Evolutionary conservation across 2,888 invertebrate genomes (phyloP).

Genomic region (Drosophila eohydei): DNA sequence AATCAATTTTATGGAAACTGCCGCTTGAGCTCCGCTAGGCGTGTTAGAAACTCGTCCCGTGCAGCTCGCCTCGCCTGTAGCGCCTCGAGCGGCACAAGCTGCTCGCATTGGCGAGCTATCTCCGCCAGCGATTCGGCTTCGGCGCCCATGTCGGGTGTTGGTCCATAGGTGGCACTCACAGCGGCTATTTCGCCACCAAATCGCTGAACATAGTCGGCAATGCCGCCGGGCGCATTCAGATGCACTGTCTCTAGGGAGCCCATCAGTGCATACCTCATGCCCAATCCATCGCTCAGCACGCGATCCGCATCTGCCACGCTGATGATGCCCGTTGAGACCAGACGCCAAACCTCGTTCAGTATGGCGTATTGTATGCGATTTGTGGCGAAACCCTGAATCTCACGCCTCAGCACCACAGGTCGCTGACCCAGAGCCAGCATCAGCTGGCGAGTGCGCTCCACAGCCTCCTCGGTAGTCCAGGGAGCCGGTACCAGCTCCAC

Average conservation of each 20-base stretch:
- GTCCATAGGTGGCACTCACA: conserved; percentile 90
- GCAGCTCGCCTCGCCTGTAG: conserved; percentile 90
- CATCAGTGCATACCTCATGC: conserved; percentile 97
- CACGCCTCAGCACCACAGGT: conserved; percentile 93
- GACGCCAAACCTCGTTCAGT: conserved; percentile 95
- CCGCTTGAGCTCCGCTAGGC: conserved; percentile 91
- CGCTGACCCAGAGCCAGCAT: conserved; percentile 96
- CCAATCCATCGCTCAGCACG: conserved; percentile 96
- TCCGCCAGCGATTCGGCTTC: conserved; percentile 88
- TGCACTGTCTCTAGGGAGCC: conserved; percentile 97
- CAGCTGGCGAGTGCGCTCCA: conserved; percentile 89
- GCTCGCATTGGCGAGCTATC: conserved; percentile 90
- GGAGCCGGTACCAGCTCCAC: conserved; percentile 97
- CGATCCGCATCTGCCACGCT: conserved; percentile 95
- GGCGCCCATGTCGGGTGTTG: conserved; percentile 89
- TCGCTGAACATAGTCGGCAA: conserved; percentile 87
- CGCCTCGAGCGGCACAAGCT: conserved; percentile 89
- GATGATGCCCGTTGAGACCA: conserved; percentile 92
- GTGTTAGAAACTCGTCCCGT: conserved; percentile 92
- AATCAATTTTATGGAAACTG: conserved; percentile 86
- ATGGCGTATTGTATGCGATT: conserved; percentile 98
- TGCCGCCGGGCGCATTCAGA: conserved; percentile 96
- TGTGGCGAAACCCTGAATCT: conserved; percentile 96
- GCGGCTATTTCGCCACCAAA: conserved; percentile 87
- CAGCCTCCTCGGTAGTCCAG: conserved; percentile 92